A percentile compares a stretch with the other conserved stretches of the same genome.
These are phyloP conservation scores for Laterallus jamaicensis DNA, from an alignment of 2,113 vertebrate genomes.

Conservation along the genomic window DNA sequence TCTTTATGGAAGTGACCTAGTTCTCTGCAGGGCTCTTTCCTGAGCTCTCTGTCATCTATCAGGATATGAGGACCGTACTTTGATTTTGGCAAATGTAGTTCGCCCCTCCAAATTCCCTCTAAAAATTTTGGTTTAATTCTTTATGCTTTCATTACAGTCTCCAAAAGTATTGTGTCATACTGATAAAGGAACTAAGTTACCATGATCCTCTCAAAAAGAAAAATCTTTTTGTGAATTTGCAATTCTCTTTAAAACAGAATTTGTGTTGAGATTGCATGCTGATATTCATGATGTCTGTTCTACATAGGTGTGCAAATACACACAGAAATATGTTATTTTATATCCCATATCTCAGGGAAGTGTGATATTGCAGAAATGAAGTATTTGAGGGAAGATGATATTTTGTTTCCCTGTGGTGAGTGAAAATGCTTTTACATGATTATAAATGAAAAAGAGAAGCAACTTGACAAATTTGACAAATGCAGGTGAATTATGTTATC, in stretches of 20 bases:
- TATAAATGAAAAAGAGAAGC: neutral
- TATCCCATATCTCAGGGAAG: neutral
- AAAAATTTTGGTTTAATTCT: neutral
- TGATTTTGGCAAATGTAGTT: neutral
- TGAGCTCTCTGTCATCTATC: neutral
- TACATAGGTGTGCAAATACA: neutral
- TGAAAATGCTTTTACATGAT: neutral
- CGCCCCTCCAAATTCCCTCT: neutral
- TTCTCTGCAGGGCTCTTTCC: neutral
- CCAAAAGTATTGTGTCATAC: rapidly evolving
- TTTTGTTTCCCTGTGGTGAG: neutral
- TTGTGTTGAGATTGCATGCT: neutral
- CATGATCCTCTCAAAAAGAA: neutral
- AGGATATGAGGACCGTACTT: neutral
- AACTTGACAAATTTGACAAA: neutral
- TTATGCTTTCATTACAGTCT: neutral
- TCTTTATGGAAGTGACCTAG: neutral
- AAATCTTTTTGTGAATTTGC: neutral
- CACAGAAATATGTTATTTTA: neutral
- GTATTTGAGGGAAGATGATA: neutral
- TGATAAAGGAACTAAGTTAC: neutral
- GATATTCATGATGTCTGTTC: neutral
- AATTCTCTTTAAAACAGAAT: neutral
- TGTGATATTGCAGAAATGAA: neutral
- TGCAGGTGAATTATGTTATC: neutral